Conservation (phyloP, 2,113 vertebrate genomes). For the Entelurus aequoreus region DNA sequence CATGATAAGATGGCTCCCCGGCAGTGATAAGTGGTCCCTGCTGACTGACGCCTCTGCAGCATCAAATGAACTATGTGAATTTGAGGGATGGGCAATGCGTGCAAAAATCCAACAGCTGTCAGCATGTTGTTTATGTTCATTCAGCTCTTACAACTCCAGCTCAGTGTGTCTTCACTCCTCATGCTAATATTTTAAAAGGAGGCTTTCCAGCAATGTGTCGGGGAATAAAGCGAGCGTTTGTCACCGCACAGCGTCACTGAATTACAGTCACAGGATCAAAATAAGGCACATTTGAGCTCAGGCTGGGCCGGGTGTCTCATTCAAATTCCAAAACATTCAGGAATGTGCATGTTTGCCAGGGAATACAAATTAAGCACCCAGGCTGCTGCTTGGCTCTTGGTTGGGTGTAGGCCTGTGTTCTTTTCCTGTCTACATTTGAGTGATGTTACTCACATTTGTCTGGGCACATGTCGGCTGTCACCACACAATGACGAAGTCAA, state of each 20-base stretch:
- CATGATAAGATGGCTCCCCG: slow-evolving; percentile 1
- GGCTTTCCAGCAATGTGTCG: neutral
- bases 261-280: slow-evolving; percentile 3
- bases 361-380: slow-evolving; percentile 14
- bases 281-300: neutral
- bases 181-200: neutral
- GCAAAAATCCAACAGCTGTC: neutral
- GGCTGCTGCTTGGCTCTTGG: neutral
- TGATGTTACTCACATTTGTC: slow-evolving; percentile 14
- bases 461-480: slow-evolving; percentile 25
- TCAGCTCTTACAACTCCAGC: neutral
- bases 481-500: slow-evolving; percentile 38
- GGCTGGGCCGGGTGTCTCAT: slow-evolving; percentile 1
- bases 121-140: neutral
- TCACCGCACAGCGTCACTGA: slow-evolving; percentile 1
- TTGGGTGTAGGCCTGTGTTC: slow-evolving; percentile 27
- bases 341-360: slow-evolving; percentile 8
- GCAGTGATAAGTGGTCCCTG: neutral
- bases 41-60: slow-evolving; percentile 2
- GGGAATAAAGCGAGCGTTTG: neutral
- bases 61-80: neutral
- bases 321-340: slow-evolving; percentile 12
- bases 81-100: neutral
- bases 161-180: neutral
- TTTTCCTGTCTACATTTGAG: slow-evolving; percentile 21